Conservation (phyloP, 2,113 vertebrate species). For the Chlamydotis undulata region DNA sequence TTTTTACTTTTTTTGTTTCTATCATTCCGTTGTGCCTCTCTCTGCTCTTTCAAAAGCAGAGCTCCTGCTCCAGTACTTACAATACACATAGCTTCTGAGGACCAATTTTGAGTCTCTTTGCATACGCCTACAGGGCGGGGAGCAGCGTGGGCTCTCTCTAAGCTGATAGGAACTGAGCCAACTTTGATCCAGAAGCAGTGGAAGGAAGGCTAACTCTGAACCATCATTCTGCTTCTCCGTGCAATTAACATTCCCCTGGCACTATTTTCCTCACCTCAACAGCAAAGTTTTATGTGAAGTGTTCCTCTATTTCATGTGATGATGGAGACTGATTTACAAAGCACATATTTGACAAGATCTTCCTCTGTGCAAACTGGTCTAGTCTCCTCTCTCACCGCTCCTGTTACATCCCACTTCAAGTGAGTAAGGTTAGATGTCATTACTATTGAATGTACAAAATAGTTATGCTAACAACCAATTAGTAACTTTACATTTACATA, state of each 20-base stretch:
- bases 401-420: not conserved
- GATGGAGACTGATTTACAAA: not conserved
- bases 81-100: not conserved
- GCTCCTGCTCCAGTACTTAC: not conserved
- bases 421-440: not conserved
- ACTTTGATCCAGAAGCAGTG: not conserved
- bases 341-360: not conserved
- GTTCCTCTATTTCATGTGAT: not conserved
- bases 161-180: not conserved
- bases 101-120: not conserved
- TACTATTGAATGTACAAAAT: not conserved
- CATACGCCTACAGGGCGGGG: accelerated
- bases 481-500: not conserved
- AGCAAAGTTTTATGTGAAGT: not conserved
- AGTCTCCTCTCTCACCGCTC: not conserved
- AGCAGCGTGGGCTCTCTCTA: not conserved
- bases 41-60: not conserved
- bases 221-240: not conserved
- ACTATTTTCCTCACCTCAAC: not conserved
- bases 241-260: not conserved
- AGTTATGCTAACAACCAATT: not conserved
- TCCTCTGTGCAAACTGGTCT: not conserved
- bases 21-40: not conserved
- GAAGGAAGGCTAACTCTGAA: not conserved
- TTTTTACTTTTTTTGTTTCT: not conserved